These are phyloP conservation scores for Choristoneura fumiferana DNA, from an alignment of 1,140 invertebrate species.

Conservation along the genomic window DNA sequence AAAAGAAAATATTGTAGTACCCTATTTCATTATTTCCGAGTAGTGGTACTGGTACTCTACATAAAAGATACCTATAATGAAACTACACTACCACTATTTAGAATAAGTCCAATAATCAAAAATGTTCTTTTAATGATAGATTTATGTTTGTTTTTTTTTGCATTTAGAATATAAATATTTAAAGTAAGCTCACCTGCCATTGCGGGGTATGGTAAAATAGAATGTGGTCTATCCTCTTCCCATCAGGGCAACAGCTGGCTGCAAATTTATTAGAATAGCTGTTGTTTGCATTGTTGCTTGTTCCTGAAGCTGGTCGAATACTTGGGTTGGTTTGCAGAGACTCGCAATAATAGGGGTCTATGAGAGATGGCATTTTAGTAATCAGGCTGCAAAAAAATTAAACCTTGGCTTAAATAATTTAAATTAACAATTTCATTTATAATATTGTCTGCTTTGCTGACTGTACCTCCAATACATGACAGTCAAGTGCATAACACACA, in stretches of 20 bases:
- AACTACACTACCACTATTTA: too few species aligned
- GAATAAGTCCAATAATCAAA: too few species aligned
- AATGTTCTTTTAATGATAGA: not conserved
- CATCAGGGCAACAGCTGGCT: slow-evolving; percentile 81
- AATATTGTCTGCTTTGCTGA: too few species aligned
- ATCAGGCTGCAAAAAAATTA: slow-evolving; percentile 72
- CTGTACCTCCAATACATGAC: too few species aligned
- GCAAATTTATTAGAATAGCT: slow-evolving; percentile 84
- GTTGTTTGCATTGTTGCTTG: slow-evolving; percentile 90
- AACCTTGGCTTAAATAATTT: too few species aligned
- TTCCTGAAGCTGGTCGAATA: slow-evolving; percentile 74
- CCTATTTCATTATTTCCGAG: too few species aligned
- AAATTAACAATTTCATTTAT: too few species aligned
- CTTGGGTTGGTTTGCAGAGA: slow-evolving; percentile 31
- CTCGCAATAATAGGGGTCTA: slow-evolving; percentile 69
- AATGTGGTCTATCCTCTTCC: slow-evolving; percentile 95
- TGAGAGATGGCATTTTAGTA: slow-evolving; percentile 73
- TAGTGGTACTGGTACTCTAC: too few species aligned
- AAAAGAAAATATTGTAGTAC: too few species aligned
- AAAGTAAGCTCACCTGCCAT: slow-evolving; percentile 65
- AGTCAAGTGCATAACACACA: too few species aligned
- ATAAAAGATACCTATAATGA: not conserved
- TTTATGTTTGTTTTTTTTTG: too few species aligned
- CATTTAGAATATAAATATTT: not conserved
- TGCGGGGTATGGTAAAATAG: slow-evolving; percentile 82